Conservation (phyloP, 2,113 vertebrate genomes). For the Macrotus californicus region DNA sequence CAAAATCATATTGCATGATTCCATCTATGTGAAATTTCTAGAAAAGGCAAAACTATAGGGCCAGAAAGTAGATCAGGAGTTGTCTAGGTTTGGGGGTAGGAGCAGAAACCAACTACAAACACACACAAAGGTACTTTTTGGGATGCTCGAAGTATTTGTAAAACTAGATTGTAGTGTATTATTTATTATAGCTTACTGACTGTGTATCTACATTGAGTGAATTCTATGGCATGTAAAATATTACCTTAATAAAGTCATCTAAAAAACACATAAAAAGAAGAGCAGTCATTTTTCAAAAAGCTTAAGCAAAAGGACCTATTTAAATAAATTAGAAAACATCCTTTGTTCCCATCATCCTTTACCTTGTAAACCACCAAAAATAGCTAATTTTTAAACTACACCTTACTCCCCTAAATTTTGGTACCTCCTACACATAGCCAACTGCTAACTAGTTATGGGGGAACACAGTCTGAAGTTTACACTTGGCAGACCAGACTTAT, state of each 20-base stretch:
- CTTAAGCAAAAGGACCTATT: background rate
- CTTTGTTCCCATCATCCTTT: slow-evolving; percentile 19
- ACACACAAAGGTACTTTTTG: background rate
- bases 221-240: background rate
- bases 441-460: background rate
- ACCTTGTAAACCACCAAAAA: slow-evolving; percentile 22
- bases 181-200: background rate
- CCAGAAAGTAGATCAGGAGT: background rate
- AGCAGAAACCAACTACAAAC: background rate
- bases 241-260: background rate
- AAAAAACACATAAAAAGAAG: background rate
- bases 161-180: background rate
- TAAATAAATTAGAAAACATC: background rate
- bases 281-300: background rate
- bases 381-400: slow-evolving; percentile 21
- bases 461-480: background rate
- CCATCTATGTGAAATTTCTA: slow-evolving; percentile 1
- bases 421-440: background rate
- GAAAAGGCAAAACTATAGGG: background rate
- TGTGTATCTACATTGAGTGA: background rate
- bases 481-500: background rate
- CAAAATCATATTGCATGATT: background rate
- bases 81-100: background rate
- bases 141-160: background rate
- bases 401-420: background rate